Base-by-base conservation (phyloP, 2,113 vertebrate genomes). In the Petroica traversi region DNA sequence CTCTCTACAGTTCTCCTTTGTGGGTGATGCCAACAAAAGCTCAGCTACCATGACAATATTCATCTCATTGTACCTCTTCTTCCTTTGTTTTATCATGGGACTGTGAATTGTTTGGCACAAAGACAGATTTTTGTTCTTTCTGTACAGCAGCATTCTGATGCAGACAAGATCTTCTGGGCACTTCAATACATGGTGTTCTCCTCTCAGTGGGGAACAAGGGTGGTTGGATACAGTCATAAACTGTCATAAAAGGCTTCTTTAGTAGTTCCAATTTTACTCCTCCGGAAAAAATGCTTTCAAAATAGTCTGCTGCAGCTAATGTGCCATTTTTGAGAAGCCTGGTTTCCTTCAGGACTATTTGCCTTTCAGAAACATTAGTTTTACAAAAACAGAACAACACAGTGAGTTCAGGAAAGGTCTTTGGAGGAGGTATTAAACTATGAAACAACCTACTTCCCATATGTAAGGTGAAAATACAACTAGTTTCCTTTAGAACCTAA, bases 1-100 rank as follows among this genome's bases (percentile, higher is more conserved):
- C 89, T 78, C 92, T 91, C 87, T 78, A 28, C 96, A 95, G 87
- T 94, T 94, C 87, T 91, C 64, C 52, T 85, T 94, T 95, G 81
- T 43, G 81, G 17, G 48, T 54, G 36, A 85, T 40, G 57, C 36
- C 38, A 92, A 95, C 59, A 79, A 91, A 84, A 94, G 68, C 67
- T 72, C 6, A 0, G 69, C 87, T 92, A 31, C 43, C 88, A 63
- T 40, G 61, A 85, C 89, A 87, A 91, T 81, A 67, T 17, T 59
- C 43, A 68, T 75, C 55, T 77, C 45, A 67, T 7, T 67, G 64
- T 46, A 63, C 11, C 41, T 31, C 22, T 78, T 81, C 36, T 84
- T 81, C 55, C 38, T 81, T 71, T 63, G 31, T 75, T 89, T 78
- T 63, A 85, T 75, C 92, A 72, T n/a, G 71, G 36, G 31, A 88